Conservation (phyloP, 1,140 invertebrate species). For the Gonatopus flavifemur region DNA sequence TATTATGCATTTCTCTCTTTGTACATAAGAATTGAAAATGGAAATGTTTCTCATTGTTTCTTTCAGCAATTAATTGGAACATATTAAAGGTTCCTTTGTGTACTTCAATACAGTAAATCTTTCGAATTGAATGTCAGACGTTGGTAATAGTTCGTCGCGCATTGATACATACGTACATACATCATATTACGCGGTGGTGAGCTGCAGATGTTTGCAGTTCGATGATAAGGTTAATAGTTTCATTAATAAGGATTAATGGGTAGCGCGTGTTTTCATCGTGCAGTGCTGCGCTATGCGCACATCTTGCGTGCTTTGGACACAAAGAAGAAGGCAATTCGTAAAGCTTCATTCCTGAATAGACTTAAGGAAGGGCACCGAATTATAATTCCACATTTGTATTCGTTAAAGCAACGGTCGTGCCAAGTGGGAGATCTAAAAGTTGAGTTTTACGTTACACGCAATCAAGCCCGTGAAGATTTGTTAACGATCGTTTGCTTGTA, state of each 20-base stretch:
- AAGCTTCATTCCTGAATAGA: constrained; percentile 24
- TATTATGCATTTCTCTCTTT: too few relatives aligned
- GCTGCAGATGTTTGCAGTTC: constrained; percentile 30
- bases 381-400: constrained; percentile 51
- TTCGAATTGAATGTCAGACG: constrained; percentile 1
- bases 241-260: constrained; percentile 40
- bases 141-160: constrained; percentile 15
- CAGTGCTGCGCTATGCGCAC: constrained; percentile 16
- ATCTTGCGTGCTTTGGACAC: constrained; percentile 22
- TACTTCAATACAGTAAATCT: constrained; percentile 6
- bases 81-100: too few relatives aligned
- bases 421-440: constrained; percentile 14
- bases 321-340: constrained; percentile 32
- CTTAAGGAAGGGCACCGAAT: constrained; percentile 35
- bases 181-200: too few relatives aligned
- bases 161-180: too few relatives aligned
- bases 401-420: constrained; percentile 33
- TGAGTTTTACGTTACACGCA: constrained; percentile 41
- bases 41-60: too few relatives aligned
- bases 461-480: constrained; percentile 33
- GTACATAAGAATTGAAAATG: too few relatives aligned
- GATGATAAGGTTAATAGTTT: constrained; percentile 37
- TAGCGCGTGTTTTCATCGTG: constrained; percentile 23
- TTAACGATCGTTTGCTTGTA: constrained; percentile 30
- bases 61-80: too few relatives aligned